phyloP scores from a whole-genome alignment of 2,888 invertebrate genomes.

The Tetragonisca angustula region DNA sequence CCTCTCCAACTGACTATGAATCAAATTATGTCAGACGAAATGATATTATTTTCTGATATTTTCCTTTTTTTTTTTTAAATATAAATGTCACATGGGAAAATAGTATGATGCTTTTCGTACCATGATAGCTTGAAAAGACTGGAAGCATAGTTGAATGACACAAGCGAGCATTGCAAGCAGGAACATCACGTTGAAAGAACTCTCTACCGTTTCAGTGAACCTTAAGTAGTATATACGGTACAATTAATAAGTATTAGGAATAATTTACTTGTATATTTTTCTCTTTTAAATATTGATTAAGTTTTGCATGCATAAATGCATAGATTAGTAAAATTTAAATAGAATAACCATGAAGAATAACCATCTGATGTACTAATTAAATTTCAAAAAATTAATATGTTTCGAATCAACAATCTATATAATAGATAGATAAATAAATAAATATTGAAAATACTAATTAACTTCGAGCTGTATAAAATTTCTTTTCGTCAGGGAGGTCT shows the following conservation, averaged over 20 bases:
- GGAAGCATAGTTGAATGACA: constrained; percentile 73
- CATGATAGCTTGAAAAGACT: constrained; percentile 72
- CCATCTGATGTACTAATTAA: too few species aligned
- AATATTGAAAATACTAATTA: too few species aligned
- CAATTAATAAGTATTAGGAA: constrained; percentile 2
- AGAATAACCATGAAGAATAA: too few species aligned
- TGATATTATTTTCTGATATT: background rate
- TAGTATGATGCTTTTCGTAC: constrained; percentile 63
- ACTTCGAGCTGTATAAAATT: too few species aligned
- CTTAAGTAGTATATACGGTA: constrained; percentile 48
- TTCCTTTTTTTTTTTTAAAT: constrained; percentile 50
- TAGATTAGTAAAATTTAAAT: too few species aligned
- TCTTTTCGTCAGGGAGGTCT: too few species aligned
- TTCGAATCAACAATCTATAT: too few species aligned
- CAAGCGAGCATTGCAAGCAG: constrained; percentile 71
- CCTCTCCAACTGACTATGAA: constrained; percentile 42
- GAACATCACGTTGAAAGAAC: constrained; percentile 73
- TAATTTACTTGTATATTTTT: background rate
- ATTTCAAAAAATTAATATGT: too few species aligned
- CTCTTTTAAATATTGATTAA: too few species aligned
- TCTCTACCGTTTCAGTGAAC: constrained; percentile 69
- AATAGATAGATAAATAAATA: too few species aligned
- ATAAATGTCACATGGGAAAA: constrained; percentile 65
- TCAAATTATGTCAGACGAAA: background rate
- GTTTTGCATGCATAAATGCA: too few species aligned